Conservation (phyloP, 2,888 invertebrate genomes). For the Actias luna region DNA sequence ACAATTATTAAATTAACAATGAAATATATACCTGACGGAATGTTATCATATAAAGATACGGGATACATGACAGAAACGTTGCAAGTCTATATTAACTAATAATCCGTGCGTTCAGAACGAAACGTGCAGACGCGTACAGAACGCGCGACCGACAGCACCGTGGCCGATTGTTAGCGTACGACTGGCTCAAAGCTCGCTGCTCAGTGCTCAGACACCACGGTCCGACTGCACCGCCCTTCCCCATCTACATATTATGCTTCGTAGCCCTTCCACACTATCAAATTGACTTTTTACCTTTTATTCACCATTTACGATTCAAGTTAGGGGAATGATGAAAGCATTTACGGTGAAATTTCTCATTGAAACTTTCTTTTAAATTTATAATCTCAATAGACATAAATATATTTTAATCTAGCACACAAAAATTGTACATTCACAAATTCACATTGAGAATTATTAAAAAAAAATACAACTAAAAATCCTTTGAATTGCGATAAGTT, state of each 20-base stretch:
- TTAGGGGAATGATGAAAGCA: slow-evolving; percentile 72
- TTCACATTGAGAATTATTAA: neutral
- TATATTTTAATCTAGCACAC: slow-evolving; percentile 13
- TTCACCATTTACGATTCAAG: slow-evolving; percentile 77
- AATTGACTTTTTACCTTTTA: slow-evolving; percentile 81
- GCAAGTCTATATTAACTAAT: slow-evolving; percentile 38
- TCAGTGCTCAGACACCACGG: slow-evolving; percentile 32
- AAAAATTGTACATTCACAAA: neutral
- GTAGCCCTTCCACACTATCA: slow-evolving; percentile 76
- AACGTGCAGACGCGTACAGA: slow-evolving; percentile 42
- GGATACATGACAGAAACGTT: slow-evolving; percentile 63
- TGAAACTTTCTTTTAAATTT: slow-evolving; percentile 30
- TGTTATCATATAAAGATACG: slow-evolving; percentile 64
- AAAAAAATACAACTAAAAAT: neutral
- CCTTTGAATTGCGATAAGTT: neutral
- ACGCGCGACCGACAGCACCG: slow-evolving; percentile 31
- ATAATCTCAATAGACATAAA: slow-evolving; percentile 32
- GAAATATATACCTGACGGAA: slow-evolving; percentile 57
- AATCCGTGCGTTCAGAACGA: slow-evolving; percentile 34
- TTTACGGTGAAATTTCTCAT: slow-evolving; percentile 44
- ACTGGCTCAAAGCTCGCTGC: slow-evolving; percentile 34
- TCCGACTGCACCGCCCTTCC: slow-evolving; percentile 75
- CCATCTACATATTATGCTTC: slow-evolving; percentile 75
- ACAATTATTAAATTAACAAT: neutral
- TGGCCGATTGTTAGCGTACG: slow-evolving; percentile 50